phyloP scores from a whole-genome alignment of 2,797 vertebrate species.

The Loris lydekkerianus region DNA sequence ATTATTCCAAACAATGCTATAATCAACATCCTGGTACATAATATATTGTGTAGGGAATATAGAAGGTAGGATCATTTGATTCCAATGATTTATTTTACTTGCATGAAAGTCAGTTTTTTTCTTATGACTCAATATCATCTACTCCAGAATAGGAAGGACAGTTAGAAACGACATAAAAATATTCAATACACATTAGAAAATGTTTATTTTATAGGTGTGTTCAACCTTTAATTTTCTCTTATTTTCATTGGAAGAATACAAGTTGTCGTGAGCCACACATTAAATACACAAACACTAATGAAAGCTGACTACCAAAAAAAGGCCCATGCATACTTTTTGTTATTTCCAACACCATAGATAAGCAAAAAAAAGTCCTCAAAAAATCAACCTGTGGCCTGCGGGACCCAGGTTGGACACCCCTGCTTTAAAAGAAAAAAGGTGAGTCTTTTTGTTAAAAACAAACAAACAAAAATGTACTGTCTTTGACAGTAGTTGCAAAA shows the following conservation, averaged over 20 bases:
- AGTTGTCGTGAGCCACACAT: too few species aligned
- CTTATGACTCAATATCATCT: constrained; percentile 15
- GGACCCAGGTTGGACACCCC: too few species aligned
- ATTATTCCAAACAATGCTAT: constrained; percentile 41
- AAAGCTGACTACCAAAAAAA: too few species aligned
- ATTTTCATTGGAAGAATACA: too few species aligned
- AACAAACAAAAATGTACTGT: neutral
- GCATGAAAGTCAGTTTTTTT: constrained; percentile 19
- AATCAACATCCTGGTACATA: constrained; percentile 1
- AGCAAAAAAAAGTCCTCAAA: too few species aligned
- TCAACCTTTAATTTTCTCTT: too few species aligned
- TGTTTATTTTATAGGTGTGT: neutral
- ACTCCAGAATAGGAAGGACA: neutral
- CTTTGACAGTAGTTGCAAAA: neutral
- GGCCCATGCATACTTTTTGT: too few species aligned
- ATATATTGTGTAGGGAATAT: neutral
- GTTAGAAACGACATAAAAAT: constrained; percentile 52
- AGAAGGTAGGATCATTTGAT: neutral
- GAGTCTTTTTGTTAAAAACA: neutral
- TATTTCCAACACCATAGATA: too few species aligned
- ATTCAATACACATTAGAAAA: neutral
- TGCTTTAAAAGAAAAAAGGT: neutral
- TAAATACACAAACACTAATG: too few species aligned
- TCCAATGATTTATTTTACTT: constrained; percentile 39
- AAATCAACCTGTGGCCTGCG: too few species aligned